Evolutionary conservation across 2,113 vertebrate species (phyloP).

Genomic region (Catagonus wagneri): DNA sequence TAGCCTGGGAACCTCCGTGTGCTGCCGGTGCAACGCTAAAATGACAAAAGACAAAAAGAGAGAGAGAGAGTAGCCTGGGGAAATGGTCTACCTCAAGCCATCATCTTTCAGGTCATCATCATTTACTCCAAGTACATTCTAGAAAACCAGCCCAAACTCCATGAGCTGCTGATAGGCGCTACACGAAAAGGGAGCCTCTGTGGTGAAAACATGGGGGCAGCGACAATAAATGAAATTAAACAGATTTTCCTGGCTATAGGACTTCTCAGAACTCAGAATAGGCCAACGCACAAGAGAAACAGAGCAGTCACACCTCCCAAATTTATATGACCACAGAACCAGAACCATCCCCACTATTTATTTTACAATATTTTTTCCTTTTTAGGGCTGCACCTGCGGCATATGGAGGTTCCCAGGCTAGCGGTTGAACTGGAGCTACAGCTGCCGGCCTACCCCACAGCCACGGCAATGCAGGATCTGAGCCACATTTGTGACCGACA

Average conservation of each 20-base stretch:
- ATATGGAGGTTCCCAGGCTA: no score
- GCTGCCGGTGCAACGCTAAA: no score
- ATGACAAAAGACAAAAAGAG: no score
- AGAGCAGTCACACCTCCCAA: not conserved
- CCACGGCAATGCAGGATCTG: no score
- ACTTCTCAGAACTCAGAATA: not conserved
- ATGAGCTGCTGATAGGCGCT: not conserved
- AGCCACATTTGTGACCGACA: no score
- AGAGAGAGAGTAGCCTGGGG: not conserved
- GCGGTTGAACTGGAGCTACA: no score
- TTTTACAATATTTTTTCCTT: not conserved
- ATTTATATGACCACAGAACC: accelerated
- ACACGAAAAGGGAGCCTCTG: not conserved
- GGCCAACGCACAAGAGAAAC: accelerated
- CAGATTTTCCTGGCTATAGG: not conserved
- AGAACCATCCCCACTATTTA: not conserved
- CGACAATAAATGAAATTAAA: not conserved
- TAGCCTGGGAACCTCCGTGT: no score
- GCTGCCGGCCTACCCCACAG: no score
- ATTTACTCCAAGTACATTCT: not conserved
- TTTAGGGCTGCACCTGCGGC: no score
- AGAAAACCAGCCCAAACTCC: not conserved
- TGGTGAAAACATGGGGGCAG: not conserved
- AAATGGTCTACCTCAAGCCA: accelerated
- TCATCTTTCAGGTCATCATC: not conserved